Base-by-base conservation (phyloP, 2,797 vertebrate genomes). In the Lepilemur septentrionalis region DNA sequence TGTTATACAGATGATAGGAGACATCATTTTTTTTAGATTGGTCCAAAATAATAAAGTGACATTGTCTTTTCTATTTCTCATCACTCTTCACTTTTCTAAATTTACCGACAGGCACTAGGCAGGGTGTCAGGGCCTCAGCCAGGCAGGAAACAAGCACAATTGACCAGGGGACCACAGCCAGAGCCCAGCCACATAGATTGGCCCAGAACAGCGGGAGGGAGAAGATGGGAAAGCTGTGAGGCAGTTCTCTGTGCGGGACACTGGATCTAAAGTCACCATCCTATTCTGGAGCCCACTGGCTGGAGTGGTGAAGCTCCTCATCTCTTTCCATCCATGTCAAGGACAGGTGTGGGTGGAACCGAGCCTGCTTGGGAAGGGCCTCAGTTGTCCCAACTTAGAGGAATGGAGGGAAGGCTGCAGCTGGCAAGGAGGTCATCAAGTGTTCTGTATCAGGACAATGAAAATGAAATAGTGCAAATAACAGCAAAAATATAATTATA, bases 11-110 rank as follows among this genome's bases (percentile, higher is more conserved):
- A 73, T 41, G 38, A 50, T 30, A 63, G 73, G 55, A 50, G 80
- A 22, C 43, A 61, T 82, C 30, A 0, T 23, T 85, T 88, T 90
- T 95, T 75, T 35, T 41, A 93, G 32, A 73, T 63, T 63, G 35
- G 8, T 50, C 41, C 46, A 69, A 30, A 79, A 13, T 52, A 78
- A 59, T 70, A 46, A 87, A 92, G 41, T 50, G 30, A 35, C 5
- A 5, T 7, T 72, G 35, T 59, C 52, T 89, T 88, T 72, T 95
- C 30, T 93, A 0, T 93, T 95, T 84, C 70, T 70, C 59, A 35
- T 93, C 25, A 20, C 14, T 55, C 2, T 7, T 89, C 38, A 4
- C 9, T 61, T 91, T 94, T 65, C 46, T 92, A 59, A 84, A 81
- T 17, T 72, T 65, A 76, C 9, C 59, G 67, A 75, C 32, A 79